Evolutionary conservation across 2,113 vertebrate species (phyloP), one percentile per base, ranked within the genome.

Genomic region (Actenoides hombroni): DNA sequence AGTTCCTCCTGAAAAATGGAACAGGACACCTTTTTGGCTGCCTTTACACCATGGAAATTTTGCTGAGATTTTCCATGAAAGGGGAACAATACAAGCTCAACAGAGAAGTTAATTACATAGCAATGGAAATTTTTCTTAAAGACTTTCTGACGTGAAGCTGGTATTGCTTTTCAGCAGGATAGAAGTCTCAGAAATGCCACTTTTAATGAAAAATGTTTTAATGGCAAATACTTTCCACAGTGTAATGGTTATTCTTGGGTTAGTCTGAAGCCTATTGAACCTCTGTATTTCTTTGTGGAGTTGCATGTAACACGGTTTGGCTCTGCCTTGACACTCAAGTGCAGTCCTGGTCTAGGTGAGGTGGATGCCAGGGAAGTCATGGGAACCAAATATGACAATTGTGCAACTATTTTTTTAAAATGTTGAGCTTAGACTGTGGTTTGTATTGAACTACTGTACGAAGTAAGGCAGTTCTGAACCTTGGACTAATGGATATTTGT

Each of bases 191-290:
- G 87, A 94, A 97, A 91, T 94, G 86, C 70, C 84, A 80, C 67
- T 97, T 95, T 9, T 85, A 96, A 87, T 94, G 90, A 94, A 95
- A 95, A 92, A 90, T 91, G 46, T 54, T 94, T 89, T 83, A 94
- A 93, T 91, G 84, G 95, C 67, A 88, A 91, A 96, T 96, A 96
- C 46, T 94, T 96, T 96, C 94, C 93, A 90, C 90, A 54, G 71
- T 13, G 82, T 46, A 93, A 94, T 87, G 84, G 94, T 97, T 97
- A 77, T 94, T 96, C 94, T 90, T 95, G 93, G 94, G 94, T 80
- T 95, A 89, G 70, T 89, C 75, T 94, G 78, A 77, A 93, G 71
- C 75, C 29, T 57, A 46, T 37, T 90, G 94, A 93, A 91, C 78
- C 40, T 95, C 93, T 74, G 33, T 73, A 49, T 90, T 96, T 85